Evolutionary conservation across 2,113 vertebrate species (phyloP).

Genomic region (Apaloderma vittatum): DNA sequence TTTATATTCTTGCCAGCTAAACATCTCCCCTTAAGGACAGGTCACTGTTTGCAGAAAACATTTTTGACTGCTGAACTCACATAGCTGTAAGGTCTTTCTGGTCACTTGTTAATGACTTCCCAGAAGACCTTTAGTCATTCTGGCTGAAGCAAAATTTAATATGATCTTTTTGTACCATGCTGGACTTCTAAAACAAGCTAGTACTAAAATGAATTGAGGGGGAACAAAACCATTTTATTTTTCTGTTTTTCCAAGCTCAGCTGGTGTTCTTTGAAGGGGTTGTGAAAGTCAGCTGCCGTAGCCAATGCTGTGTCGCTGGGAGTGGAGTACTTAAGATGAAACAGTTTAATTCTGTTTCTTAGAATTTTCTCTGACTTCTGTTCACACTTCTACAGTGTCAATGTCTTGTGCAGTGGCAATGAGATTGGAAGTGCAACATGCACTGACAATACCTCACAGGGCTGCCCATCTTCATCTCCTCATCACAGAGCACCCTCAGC

Average conservation of each 20-base stretch:
- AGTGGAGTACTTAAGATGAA: not conserved
- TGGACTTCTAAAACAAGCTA: not conserved
- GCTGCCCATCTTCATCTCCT: not conserved
- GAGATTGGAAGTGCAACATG: fast-evolving
- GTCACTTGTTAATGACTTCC: conserved; percentile 19
- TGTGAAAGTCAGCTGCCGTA: not conserved
- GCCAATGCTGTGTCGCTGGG: not conserved
- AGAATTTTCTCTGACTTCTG: not conserved
- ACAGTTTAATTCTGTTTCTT: not conserved
- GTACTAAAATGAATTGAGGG: not conserved
- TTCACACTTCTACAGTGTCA: not conserved
- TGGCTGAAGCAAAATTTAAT: not conserved
- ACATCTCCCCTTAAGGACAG: not conserved
- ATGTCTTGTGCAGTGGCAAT: fast-evolving
- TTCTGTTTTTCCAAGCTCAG: not conserved
- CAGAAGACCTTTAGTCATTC: not conserved
- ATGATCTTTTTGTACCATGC: not conserved
- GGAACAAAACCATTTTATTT: not conserved
- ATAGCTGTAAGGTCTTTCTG: not conserved
- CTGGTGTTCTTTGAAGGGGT: not conserved
- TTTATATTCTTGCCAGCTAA: not conserved
- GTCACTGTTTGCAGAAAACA: not conserved
- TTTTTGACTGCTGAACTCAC: conserved; percentile 16
- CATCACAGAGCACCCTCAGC: not conserved
- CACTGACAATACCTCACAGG: not conserved